These are phyloP conservation scores for Pomacea canaliculata DNA, from an alignment of 2,888 invertebrate genomes.

Conservation along the genomic window DNA sequence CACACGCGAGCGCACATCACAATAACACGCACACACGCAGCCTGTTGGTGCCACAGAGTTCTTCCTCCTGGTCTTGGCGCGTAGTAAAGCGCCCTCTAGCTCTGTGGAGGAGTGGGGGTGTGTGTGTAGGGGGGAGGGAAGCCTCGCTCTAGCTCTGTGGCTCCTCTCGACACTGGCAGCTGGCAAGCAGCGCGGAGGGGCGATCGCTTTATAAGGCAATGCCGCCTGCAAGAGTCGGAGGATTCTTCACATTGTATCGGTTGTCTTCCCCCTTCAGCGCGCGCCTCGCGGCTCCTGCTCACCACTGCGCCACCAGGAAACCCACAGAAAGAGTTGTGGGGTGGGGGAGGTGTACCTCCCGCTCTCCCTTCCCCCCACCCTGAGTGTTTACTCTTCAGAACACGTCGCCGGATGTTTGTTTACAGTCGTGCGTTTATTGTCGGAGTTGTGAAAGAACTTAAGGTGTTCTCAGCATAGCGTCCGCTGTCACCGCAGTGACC, in stretches of 20 bases:
- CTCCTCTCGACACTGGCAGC: background rate
- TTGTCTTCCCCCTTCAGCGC: background rate
- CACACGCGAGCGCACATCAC: background rate
- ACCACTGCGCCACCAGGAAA: background rate
- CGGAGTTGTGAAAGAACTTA: too few species aligned
- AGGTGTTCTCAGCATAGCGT: too few species aligned
- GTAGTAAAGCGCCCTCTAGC: background rate
- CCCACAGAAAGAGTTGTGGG: background rate
- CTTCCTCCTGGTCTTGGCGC: background rate
- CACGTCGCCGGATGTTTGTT: background rate
- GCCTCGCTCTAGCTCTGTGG: background rate
- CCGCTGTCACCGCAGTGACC: too few species aligned
- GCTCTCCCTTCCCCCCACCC: too few species aligned
- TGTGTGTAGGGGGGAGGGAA: too few species aligned
- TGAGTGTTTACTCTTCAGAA: background rate
- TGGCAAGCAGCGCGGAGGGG: background rate
- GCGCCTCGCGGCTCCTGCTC: background rate
- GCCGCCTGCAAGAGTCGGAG: background rate
- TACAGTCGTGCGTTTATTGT: too few species aligned
- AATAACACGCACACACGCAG: background rate
- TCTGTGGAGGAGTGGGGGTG: too few species aligned
- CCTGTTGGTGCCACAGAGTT: background rate
- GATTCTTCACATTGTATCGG: conserved; percentile 2
- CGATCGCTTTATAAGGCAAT: conserved; percentile 16
- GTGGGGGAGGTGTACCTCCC: background rate